A percentile compares a stretch with the other conserved stretches of the same genome.
Conservation (phyloP, 1,140 invertebrate species). For the Ostrea edulis region DNA sequence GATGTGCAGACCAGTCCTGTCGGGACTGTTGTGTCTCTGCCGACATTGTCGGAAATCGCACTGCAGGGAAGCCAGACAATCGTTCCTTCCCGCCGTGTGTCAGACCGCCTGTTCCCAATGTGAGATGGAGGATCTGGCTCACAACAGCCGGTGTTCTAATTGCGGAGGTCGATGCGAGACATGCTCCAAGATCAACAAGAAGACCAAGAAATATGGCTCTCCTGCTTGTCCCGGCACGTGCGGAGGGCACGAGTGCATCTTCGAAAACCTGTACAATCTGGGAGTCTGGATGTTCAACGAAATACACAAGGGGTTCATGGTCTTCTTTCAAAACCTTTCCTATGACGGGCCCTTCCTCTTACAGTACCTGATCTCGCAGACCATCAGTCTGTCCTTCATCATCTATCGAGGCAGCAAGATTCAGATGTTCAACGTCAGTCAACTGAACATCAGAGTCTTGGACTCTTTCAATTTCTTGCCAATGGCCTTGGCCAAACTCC, state of each 20-base stretch:
- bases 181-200: conserved; percentile 10
- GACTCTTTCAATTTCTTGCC: conserved; percentile 56
- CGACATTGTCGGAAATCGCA: conserved; percentile 9
- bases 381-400: conserved; percentile 15
- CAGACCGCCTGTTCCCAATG: conserved; percentile 37
- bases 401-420: conserved; percentile 46
- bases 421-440: conserved; percentile 30
- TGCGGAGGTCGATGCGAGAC: conserved; percentile 40
- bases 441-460: conserved; percentile 41
- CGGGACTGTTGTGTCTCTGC: background rate
- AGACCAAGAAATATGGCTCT: background rate
- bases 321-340: conserved; percentile 39
- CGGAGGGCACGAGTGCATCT: conserved; percentile 44
- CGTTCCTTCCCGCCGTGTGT: conserved; percentile 10
- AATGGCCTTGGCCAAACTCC: conserved; percentile 49
- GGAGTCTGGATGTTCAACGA: conserved; percentile 50
- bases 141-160: background rate
- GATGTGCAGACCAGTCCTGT: background rate
- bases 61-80: conserved; percentile 42
- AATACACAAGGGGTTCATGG: conserved; percentile 31
- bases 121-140: background rate
- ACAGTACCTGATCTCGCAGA: conserved; percentile 33
- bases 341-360: conserved; percentile 47
- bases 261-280: conserved; percentile 35
- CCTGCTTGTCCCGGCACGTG: conserved; percentile 46